phyloP scores from a whole-genome alignment of 2,113 vertebrate species.

The Oenanthe melanoleuca region DNA sequence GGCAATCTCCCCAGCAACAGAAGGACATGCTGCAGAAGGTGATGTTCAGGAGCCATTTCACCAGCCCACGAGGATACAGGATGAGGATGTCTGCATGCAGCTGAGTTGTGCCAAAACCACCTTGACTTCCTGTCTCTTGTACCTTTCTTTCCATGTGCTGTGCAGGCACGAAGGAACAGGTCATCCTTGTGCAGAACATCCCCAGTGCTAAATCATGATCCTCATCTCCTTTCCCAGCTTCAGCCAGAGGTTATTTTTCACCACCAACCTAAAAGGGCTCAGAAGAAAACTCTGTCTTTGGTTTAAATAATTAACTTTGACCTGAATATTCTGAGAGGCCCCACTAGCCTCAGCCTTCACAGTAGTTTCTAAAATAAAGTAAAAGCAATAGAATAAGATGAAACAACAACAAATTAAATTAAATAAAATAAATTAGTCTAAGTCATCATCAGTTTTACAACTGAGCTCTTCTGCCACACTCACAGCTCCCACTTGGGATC shows the following conservation, averaged over 20 bases:
- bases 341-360: background rate
- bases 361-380: background rate
- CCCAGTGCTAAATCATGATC: background rate
- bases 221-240: background rate
- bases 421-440: background rate
- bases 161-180: background rate
- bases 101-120: background rate
- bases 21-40: background rate
- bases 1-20: background rate
- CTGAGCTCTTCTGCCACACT: background rate
- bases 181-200: background rate
- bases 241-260: background rate
- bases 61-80: background rate
- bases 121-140: background rate
- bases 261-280: background rate
- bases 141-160: background rate
- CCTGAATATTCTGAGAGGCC: background rate
- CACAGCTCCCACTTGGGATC: background rate
- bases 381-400: background rate
- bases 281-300: background rate
- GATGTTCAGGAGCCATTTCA: background rate
- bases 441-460: background rate
- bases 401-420: background rate
- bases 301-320: conserved; percentile 11
- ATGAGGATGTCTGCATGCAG: background rate